Percentiles rank a stretch among this genome's conserved stretches.
Evolutionary conservation across 2,888 invertebrate genomes (phyloP).

Genomic region (Eristalinus sepulchralis): DNA sequence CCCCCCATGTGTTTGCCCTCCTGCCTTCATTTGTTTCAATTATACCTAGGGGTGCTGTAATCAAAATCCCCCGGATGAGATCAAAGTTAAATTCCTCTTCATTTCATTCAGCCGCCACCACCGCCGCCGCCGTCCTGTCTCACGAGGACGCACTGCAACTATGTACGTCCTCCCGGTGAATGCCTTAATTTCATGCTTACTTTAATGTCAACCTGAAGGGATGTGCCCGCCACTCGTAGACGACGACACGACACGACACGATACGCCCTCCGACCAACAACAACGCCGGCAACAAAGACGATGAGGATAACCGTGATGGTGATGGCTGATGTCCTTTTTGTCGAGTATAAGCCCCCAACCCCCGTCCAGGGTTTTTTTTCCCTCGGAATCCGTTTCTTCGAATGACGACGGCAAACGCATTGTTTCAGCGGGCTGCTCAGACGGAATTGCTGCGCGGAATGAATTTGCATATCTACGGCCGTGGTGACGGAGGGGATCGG

Average conservation of each 20-base stretch:
- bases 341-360: not conserved
- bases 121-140: not conserved
- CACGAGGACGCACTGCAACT: conserved; percentile 41
- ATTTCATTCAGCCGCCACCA: conserved; percentile 26
- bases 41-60: conserved; percentile 70
- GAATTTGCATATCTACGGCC: conserved; percentile 31
- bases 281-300: too few species aligned
- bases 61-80: conserved; percentile 67
- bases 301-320: too few species aligned
- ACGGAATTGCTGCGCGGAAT: not conserved
- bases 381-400: conserved; percentile 13
- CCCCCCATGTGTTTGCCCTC: conserved; percentile 29
- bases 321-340: conserved; percentile 30
- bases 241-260: not conserved
- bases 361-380: not conserved
- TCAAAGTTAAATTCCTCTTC: conserved; percentile 66
- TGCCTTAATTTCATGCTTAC: conserved; percentile 70
- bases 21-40: conserved; percentile 68
- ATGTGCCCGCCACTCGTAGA: not conserved
- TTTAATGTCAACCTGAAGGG: conserved; percentile 65
- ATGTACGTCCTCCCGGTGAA: conserved; percentile 55
- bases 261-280: not conserved
- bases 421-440: conserved; percentile 15
- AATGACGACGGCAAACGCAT: conserved; percentile 26
- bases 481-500: not conserved